Evolutionary conservation across 2,113 vertebrate genomes (phyloP).

Genomic region (Plotosus lineatus): DNA sequence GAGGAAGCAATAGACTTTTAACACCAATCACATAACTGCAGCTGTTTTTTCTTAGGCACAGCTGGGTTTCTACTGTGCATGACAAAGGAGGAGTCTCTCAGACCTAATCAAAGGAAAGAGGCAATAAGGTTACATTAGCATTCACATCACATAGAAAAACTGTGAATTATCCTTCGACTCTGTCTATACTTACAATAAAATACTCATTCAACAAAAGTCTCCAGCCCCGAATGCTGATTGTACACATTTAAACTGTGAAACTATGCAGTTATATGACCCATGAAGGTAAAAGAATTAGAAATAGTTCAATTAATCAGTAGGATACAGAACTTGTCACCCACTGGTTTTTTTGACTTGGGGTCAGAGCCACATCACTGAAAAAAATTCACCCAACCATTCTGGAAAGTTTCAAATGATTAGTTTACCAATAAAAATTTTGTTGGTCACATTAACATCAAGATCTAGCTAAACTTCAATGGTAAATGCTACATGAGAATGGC

Average conservation of each 20-base stretch:
- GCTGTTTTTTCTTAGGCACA: slow-evolving; percentile 50
- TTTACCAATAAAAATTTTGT: not conserved
- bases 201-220: not conserved
- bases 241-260: not conserved
- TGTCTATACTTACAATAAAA: not conserved
- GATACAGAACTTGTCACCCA: not conserved
- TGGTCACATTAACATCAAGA: not conserved
- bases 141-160: not conserved
- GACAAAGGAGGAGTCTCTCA: slow-evolving; percentile 34
- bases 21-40: slow-evolving; percentile 36
- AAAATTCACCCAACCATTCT: not conserved
- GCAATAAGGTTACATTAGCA: not conserved
- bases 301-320: not conserved
- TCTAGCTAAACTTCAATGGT: no score
- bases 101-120: slow-evolving; percentile 13
- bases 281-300: not conserved
- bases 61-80: slow-evolving; percentile 34
- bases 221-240: not conserved
- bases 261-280: not conserved
- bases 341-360: not conserved
- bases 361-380: not conserved
- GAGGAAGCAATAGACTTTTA: slow-evolving; percentile 49
- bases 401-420: not conserved
- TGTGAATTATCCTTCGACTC: not conserved
- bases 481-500: not conserved